These are phyloP conservation scores for Diprion similis DNA, from an alignment of 1,140 invertebrate species.

Conservation along the genomic window DNA sequence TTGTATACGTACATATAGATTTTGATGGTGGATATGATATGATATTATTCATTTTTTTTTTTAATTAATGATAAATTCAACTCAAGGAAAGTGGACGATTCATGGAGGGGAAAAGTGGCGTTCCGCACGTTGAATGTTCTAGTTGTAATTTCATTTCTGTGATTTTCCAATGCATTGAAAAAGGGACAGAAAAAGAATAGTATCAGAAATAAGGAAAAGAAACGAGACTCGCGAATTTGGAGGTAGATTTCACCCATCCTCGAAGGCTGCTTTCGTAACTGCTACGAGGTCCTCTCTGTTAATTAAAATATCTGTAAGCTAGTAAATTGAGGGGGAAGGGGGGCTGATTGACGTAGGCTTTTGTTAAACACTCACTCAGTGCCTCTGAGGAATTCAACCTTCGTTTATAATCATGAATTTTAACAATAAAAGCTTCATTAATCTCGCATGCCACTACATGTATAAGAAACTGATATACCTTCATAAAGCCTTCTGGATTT, in stretches of 20 bases:
- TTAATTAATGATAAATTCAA: too few species aligned
- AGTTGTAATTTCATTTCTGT: not conserved
- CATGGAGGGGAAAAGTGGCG: too few species aligned
- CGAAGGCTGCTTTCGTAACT: slow-evolving; percentile 1
- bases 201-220: not conserved
- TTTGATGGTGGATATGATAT: too few species aligned
- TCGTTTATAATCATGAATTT: too few species aligned
- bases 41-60: too few species aligned
- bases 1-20: too few species aligned
- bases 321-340: not conserved
- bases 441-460: too few species aligned
- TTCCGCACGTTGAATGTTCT: too few species aligned
- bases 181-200: not conserved
- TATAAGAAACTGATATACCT: too few species aligned
- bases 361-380: not conserved
- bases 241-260: not conserved
- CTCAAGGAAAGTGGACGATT: too few species aligned
- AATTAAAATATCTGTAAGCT: not conserved
- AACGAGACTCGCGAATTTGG: not conserved
- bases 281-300: not conserved
- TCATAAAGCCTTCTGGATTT: too few species aligned
- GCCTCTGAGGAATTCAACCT: not conserved
- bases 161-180: not conserved
- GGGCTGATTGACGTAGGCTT: not conserved
- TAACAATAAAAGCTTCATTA: too few species aligned